Conservation (phyloP, 2,888 invertebrate species). For the Ectobius pallidus region DNA sequence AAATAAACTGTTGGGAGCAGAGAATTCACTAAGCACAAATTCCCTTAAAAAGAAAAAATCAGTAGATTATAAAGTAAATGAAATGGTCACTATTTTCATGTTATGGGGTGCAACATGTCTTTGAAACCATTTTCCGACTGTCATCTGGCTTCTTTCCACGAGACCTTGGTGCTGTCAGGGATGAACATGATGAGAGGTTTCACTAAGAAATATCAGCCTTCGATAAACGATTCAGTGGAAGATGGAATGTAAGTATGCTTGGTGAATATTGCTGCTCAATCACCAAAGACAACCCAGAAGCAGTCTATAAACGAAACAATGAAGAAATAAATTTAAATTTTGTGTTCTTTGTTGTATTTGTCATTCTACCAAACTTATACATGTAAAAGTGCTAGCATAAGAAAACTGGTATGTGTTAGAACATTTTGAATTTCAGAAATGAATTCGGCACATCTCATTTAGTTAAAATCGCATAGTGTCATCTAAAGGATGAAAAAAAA, state of each 20-base stretch:
- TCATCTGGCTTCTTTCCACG: background rate
- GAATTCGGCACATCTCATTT: too few relatives aligned
- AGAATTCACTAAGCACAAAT: background rate
- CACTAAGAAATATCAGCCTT: background rate
- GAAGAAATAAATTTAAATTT: background rate
- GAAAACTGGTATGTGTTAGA: too few relatives aligned
- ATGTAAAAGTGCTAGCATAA: too few relatives aligned
- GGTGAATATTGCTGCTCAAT: background rate
- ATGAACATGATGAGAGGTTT: too few relatives aligned
- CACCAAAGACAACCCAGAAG: background rate
- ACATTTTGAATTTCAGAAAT: too few relatives aligned
- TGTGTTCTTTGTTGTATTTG: too few relatives aligned
- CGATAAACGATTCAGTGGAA: background rate
- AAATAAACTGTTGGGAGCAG: background rate
- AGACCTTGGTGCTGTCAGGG: background rate
- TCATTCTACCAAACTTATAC: too few relatives aligned
- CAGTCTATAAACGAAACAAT: background rate
- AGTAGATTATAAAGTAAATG: background rate
- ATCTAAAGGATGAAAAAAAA: too few relatives aligned
- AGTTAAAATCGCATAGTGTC: too few relatives aligned
- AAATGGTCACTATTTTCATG: background rate
- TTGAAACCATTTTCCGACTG: background rate
- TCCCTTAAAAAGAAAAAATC: background rate
- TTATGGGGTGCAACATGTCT: background rate
- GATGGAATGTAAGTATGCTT: background rate